Percentiles rank a stretch among this genome's conserved stretches.
These are phyloP conservation scores for Clinocottus analis DNA, from an alignment of 2,113 vertebrate genomes.

Conservation along the genomic window DNA sequence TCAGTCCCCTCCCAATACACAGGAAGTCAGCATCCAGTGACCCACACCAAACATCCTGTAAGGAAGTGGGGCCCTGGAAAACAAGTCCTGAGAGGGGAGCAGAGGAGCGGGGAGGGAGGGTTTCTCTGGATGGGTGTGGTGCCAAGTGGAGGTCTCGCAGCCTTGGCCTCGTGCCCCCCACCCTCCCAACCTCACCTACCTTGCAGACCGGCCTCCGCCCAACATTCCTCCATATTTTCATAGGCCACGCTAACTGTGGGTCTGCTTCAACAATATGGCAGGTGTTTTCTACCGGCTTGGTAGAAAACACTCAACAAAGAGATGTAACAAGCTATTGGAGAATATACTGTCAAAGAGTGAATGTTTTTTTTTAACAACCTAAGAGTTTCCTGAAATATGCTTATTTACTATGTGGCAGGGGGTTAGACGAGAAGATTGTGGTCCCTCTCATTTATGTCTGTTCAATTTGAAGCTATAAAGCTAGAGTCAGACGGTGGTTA, in stretches of 20 bases:
- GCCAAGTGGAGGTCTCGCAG: slow-evolving; percentile 60
- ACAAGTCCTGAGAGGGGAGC: slow-evolving; percentile 74
- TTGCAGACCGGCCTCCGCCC: slow-evolving; percentile 46
- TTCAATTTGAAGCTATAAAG: too few species aligned
- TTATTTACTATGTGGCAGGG: too few species aligned
- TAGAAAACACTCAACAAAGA: neutral
- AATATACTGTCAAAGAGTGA: neutral
- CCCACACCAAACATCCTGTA: slow-evolving; percentile 86
- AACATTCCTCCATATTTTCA: slow-evolving; percentile 56
- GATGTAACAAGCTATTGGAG: neutral
- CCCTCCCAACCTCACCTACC: slow-evolving; percentile 42
- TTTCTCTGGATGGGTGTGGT: slow-evolving; percentile 68
- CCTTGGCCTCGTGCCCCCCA: slow-evolving; percentile 64
- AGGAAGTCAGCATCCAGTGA: slow-evolving; percentile 85
- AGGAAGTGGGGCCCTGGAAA: slow-evolving; percentile 83
- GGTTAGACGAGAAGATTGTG: neutral
- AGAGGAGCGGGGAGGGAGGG: slow-evolving; percentile 61
- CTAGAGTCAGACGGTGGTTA: too few species aligned
- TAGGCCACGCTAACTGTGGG: slow-evolving; percentile 17
- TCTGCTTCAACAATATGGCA: slow-evolving; percentile 12
- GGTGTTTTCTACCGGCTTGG: slow-evolving; percentile 38
- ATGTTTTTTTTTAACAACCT: neutral
- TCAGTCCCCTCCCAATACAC: slow-evolving; percentile 82
- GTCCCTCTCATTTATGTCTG: neutral
- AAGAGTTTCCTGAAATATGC: neutral